Evolutionary conservation across 2,113 vertebrate species (phyloP).

Genomic region (Salvelinus fontinalis): DNA sequence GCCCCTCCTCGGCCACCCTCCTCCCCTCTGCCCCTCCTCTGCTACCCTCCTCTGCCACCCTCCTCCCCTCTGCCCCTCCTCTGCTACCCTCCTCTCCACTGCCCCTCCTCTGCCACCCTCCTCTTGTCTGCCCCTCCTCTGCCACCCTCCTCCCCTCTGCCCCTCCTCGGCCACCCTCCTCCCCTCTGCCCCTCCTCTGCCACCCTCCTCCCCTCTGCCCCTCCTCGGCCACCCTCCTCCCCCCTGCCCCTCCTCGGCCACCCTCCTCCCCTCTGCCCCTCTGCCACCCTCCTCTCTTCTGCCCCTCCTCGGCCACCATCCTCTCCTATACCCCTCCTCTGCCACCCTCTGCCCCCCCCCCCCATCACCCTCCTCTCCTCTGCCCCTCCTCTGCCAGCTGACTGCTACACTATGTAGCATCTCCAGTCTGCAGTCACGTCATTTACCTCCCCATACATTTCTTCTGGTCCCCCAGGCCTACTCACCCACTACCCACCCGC

Average conservation of each 20-base stretch:
- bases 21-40: too few species aligned
- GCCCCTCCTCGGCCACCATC: too few species aligned
- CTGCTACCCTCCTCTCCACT: background rate
- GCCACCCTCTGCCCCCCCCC: too few species aligned
- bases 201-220: background rate
- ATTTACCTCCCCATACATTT: too few species aligned
- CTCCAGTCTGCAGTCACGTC: too few species aligned
- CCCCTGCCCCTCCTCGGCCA: background rate
- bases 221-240: background rate
- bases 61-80: background rate
- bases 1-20: too few species aligned
- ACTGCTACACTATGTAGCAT: too few species aligned
- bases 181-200: background rate
- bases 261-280: background rate
- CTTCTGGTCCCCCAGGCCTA: too few species aligned
- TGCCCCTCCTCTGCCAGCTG: too few species aligned
- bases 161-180: background rate
- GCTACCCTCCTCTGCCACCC: too few species aligned
- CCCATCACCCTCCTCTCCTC: background rate
- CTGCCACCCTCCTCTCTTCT: background rate
- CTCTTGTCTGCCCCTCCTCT: background rate
- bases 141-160: background rate
- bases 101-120: background rate
- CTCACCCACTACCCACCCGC: too few species aligned
- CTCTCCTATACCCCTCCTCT: too few species aligned